phyloP scores from a whole-genome alignment of 2,797 vertebrate genomes.

The Melanotaenia pygmaea region DNA sequence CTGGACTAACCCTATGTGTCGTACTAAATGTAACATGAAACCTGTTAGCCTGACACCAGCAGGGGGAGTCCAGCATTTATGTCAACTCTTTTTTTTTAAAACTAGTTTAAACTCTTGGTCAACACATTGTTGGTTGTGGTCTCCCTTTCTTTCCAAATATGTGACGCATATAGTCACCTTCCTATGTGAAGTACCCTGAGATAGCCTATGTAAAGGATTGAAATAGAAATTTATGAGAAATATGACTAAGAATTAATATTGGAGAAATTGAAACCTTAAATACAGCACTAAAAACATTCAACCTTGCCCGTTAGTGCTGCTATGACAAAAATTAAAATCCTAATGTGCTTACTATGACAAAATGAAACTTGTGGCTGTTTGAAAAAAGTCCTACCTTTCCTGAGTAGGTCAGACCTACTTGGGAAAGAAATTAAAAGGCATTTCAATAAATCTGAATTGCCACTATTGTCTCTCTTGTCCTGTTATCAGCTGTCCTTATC shows the following conservation, averaged over 20 bases:
- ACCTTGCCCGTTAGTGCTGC: not conserved
- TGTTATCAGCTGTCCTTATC: not conserved
- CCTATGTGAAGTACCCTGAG: too few relatives aligned
- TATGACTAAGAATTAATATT: not conserved
- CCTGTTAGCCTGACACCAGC: conserved; percentile 17
- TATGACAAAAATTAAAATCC: not conserved
- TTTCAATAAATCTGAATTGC: not conserved
- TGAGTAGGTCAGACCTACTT: too few relatives aligned
- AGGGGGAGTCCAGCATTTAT: conserved; percentile 44
- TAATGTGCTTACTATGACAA: too few relatives aligned
- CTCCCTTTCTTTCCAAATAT: too few relatives aligned
- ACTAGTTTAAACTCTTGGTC: too few relatives aligned
- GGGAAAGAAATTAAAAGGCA: not conserved
- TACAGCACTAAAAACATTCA: not conserved
- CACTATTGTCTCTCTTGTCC: not conserved
- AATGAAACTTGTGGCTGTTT: too few relatives aligned
- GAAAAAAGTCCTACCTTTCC: not conserved
- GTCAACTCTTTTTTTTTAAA: not conserved
- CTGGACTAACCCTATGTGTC: not conserved
- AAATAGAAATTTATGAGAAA: not conserved
- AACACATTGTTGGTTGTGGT: too few relatives aligned
- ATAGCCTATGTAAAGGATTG: not conserved
- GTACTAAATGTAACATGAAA: not conserved
- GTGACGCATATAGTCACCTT: too few relatives aligned
- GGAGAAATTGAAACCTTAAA: not conserved